These are phyloP conservation scores for Argya squamiceps DNA, from an alignment of 2,797 vertebrate genomes.

Conservation along the genomic window DNA sequence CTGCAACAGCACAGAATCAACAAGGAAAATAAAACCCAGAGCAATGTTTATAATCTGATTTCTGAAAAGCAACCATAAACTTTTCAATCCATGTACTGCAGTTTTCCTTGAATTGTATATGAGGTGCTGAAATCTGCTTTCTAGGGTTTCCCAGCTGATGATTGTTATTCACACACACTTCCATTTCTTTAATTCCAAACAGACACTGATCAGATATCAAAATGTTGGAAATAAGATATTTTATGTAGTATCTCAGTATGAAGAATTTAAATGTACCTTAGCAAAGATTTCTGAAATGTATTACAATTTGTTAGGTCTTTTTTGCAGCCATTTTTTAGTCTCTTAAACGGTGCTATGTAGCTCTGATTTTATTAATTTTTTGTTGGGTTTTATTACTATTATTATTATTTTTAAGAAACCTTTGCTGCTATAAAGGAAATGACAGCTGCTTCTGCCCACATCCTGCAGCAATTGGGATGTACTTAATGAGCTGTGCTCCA, in stretches of 20 bases:
- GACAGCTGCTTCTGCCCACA: background rate
- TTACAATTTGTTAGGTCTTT: background rate
- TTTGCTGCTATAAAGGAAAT: background rate
- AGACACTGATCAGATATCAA: background rate
- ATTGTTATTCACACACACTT: background rate
- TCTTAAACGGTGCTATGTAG: background rate
- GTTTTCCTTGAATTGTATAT: background rate
- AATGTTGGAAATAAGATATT: background rate
- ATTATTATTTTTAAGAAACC: background rate
- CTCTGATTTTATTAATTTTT: background rate
- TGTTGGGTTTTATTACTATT: too few species aligned
- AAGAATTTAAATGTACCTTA: background rate
- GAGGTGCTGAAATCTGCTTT: background rate
- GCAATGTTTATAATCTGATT: background rate
- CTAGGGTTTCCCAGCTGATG: background rate
- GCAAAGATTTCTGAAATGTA: background rate
- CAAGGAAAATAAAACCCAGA: background rate
- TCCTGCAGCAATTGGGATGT: background rate
- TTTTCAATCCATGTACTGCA: background rate
- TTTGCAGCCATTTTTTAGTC: background rate
- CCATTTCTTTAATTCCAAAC: background rate
- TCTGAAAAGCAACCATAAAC: background rate
- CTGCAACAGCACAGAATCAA: background rate
- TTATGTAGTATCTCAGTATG: rapidly evolving
- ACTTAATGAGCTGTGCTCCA: background rate